These are phyloP conservation scores for Acanthurus lineatus DNA, from an alignment of 2,797 vertebrate genomes.

Conservation along the genomic window DNA sequence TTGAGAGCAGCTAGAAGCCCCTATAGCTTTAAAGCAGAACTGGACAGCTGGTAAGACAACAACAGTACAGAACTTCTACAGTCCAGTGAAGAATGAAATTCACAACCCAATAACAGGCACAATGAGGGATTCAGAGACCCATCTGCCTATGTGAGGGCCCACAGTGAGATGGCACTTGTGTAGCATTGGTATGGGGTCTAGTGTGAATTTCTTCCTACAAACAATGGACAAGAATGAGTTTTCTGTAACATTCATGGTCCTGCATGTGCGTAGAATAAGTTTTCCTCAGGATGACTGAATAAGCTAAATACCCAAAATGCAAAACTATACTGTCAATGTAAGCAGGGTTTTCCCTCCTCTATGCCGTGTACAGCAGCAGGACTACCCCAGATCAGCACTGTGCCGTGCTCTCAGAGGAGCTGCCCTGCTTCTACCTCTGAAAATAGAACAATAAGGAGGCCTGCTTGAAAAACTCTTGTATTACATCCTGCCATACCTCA, in stretches of 20 bases:
- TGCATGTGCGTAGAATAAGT: background rate
- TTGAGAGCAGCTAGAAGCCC: slow-evolving; percentile 19
- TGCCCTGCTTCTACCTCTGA: slow-evolving; percentile 81
- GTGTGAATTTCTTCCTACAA: slow-evolving; percentile 63
- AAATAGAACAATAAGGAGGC: slow-evolving; percentile 83
- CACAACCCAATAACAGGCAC: slow-evolving; percentile 67
- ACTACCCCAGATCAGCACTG: slow-evolving; percentile 71
- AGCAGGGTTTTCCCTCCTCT: slow-evolving; percentile 53
- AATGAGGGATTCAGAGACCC: slow-evolving; percentile 65
- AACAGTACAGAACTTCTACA: slow-evolving; percentile 59
- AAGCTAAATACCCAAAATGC: slow-evolving; percentile 37
- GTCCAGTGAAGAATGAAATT: slow-evolving; percentile 59
- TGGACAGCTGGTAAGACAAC: slow-evolving; percentile 70
- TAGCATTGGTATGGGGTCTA: slow-evolving; percentile 58
- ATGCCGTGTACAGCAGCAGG: slow-evolving; percentile 41
- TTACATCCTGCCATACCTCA: slow-evolving; percentile 58
- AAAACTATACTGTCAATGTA: slow-evolving; percentile 19
- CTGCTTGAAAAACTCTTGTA: slow-evolving; percentile 72
- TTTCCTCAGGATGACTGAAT: slow-evolving; percentile 10
- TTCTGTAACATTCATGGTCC: slow-evolving; percentile 4
- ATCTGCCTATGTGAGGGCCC: slow-evolving; percentile 69
- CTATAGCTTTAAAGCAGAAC: slow-evolving; percentile 32
- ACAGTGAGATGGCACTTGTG: slow-evolving; percentile 58
- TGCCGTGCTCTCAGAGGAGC: slow-evolving; percentile 69
- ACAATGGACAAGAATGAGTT: slow-evolving; percentile 29